Evolutionary conservation across 2,113 vertebrate genomes (phyloP).

Genomic region (Melanerpes aurifrons): DNA sequence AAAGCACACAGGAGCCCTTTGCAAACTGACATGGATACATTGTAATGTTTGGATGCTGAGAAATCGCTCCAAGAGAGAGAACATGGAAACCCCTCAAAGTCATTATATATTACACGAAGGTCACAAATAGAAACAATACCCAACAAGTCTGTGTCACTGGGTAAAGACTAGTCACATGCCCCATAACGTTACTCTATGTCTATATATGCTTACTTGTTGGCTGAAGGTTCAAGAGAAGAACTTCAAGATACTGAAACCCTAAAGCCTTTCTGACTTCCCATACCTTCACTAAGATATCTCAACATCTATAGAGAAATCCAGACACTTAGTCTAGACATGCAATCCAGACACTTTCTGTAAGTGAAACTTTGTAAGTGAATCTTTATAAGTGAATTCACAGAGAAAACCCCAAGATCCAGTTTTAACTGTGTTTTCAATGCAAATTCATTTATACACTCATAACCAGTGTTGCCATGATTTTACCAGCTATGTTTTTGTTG

Average conservation of each 20-base stretch:
- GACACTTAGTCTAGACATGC: background rate
- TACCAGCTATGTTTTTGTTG: background rate
- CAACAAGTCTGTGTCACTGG: background rate
- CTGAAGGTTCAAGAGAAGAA: background rate
- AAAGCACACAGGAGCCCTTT: fast-evolving
- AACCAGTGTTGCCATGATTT: background rate
- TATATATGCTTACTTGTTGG: too few species aligned
- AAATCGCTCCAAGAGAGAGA: background rate
- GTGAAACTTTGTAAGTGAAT: background rate
- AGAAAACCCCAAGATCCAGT: background rate
- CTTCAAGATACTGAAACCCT: background rate
- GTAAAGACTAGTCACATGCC: background rate
- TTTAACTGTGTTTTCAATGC: background rate
- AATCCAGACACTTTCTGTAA: background rate
- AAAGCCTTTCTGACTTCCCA: background rate
- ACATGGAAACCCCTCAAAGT: background rate
- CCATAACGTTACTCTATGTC: fast-evolving
- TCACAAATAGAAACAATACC: background rate
- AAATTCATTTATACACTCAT: background rate
- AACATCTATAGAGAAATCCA: background rate
- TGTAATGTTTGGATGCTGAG: background rate
- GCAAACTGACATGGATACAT: background rate
- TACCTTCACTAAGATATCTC: background rate
- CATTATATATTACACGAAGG: background rate
- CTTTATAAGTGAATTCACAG: background rate